phyloP scores from a whole-genome alignment of 2,888 invertebrate genomes.

The Tachina lurida region DNA sequence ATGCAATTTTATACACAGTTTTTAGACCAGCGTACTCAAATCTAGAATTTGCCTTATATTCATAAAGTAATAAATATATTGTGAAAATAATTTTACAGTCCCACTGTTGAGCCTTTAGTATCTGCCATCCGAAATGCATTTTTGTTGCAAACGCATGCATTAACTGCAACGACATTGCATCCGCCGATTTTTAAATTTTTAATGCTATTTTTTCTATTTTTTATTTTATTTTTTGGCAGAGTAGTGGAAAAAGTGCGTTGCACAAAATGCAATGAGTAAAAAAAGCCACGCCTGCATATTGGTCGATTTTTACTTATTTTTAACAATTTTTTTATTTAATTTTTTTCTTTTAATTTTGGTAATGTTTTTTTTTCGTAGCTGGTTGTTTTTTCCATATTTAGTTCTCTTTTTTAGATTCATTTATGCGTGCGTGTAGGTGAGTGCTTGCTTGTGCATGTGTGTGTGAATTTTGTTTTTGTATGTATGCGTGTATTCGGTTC shows the following conservation, averaged over 20 bases:
- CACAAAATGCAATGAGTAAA: slow-evolving; percentile 77
- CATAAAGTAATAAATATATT: too few species aligned
- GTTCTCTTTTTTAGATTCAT: slow-evolving; percentile 64
- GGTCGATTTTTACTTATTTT: slow-evolving; percentile 63
- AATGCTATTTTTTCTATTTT: neutral
- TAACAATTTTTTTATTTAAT: neutral
- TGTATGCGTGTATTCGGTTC: slow-evolving; percentile 56
- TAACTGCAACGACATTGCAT: slow-evolving; percentile 69
- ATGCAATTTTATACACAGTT: too few species aligned
- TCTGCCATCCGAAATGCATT: slow-evolving; percentile 57
- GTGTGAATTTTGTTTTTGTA: slow-evolving; percentile 73
- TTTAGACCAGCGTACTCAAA: too few species aligned
- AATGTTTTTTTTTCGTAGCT: slow-evolving; percentile 50
- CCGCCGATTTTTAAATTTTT: slow-evolving; percentile 29
- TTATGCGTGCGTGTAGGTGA: slow-evolving; percentile 52
- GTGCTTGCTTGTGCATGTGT: slow-evolving; percentile 15
- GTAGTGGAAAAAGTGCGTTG: slow-evolving; percentile 68
- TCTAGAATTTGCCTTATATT: too few species aligned
- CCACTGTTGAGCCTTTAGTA: slow-evolving; percentile 54
- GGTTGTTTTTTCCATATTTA: slow-evolving; percentile 55
- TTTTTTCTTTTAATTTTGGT: slow-evolving; percentile 59
- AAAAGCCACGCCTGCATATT: slow-evolving; percentile 80
- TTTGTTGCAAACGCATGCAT: slow-evolving; percentile 51
- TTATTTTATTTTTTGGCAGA: slow-evolving; percentile 45
- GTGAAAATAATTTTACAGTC: too few species aligned